These are phyloP conservation scores for Rhinoderma darwinii DNA, from an alignment of 2,113 vertebrate species.

Conservation along the genomic window DNA sequence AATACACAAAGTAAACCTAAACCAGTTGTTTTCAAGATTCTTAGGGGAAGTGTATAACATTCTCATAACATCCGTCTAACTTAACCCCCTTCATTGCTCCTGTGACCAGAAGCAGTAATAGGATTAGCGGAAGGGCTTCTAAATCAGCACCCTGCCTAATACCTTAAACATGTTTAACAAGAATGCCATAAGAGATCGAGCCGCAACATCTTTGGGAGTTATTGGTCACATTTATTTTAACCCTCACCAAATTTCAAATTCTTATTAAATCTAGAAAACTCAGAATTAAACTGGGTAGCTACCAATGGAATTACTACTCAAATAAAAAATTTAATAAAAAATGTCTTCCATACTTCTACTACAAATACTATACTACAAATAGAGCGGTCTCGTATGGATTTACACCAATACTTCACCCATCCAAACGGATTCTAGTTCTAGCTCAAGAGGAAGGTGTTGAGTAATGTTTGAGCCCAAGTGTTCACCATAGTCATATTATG, in stretches of 20 bases:
- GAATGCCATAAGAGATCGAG: conserved; percentile 49
- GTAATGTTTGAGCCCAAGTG: conserved; percentile 45
- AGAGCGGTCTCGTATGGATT: background rate
- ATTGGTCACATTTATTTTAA: background rate
- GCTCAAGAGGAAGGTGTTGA: conserved; percentile 36
- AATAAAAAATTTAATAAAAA: too few species aligned
- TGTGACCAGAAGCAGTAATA: conserved; percentile 56
- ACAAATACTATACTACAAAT: too few species aligned
- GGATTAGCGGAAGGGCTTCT: conserved; percentile 50
- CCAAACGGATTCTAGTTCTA: background rate
- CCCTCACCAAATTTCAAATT: background rate
- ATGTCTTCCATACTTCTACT: too few species aligned
- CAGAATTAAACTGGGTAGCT: background rate
- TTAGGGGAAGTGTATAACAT: conserved; percentile 52
- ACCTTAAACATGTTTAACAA: conserved; percentile 50
- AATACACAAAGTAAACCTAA: conserved; percentile 46
- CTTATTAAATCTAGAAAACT: background rate
- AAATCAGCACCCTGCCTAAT: conserved; percentile 53
- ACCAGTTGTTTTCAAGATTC: conserved; percentile 48
- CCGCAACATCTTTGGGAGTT: background rate
- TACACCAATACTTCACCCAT: background rate
- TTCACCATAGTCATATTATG: conserved; percentile 27
- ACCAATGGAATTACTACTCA: too few species aligned
- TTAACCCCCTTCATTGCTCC: conserved; percentile 50
- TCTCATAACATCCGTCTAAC: conserved; percentile 56